Percentiles rank a stretch among this genome's conserved stretches.
Evolutionary conservation across 92 coral and sea anemone genomes (phyloP).

Genomic region (Parazoanthus darwini): DNA sequence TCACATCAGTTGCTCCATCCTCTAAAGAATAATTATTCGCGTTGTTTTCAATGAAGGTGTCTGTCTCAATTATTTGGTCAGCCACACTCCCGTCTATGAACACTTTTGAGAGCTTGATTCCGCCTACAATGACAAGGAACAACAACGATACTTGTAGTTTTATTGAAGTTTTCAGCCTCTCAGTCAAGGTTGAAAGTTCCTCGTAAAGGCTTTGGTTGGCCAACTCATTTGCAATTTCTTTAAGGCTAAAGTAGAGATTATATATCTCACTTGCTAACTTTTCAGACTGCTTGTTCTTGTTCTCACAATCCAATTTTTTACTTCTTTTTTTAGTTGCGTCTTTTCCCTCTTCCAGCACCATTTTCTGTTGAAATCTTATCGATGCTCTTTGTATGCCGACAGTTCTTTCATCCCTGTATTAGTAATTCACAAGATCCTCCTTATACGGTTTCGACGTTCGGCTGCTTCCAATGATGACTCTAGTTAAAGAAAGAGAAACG

Average conservation of each 20-base stretch:
- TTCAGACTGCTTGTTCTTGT: not conserved
- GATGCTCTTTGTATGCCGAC: not conserved
- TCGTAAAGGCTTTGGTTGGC: not conserved
- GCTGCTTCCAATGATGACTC: not conserved
- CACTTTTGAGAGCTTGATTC: not conserved
- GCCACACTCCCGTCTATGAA: not conserved
- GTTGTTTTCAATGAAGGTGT: not conserved
- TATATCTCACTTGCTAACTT: not conserved
- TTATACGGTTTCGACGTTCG: too few relatives aligned
- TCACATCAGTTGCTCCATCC: not conserved
- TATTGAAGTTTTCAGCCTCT: not conserved
- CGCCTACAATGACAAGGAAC: not conserved
- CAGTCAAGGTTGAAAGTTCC: not conserved
- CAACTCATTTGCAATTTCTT: not conserved
- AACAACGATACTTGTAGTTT: not conserved
- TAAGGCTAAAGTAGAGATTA: not conserved
- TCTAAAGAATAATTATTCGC: not conserved
- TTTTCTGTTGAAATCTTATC: not conserved
- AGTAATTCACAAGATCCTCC: not conserved
- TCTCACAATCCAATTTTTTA: not conserved
- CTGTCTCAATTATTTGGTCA: not conserved
- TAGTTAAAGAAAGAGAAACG: not conserved
- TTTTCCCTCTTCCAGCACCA: not conserved
- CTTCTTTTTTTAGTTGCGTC: not conserved
- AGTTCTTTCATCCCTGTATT: not conserved